phyloP scores from a whole-genome alignment of 2,797 vertebrate species.

The Vipera latastei region DNA sequence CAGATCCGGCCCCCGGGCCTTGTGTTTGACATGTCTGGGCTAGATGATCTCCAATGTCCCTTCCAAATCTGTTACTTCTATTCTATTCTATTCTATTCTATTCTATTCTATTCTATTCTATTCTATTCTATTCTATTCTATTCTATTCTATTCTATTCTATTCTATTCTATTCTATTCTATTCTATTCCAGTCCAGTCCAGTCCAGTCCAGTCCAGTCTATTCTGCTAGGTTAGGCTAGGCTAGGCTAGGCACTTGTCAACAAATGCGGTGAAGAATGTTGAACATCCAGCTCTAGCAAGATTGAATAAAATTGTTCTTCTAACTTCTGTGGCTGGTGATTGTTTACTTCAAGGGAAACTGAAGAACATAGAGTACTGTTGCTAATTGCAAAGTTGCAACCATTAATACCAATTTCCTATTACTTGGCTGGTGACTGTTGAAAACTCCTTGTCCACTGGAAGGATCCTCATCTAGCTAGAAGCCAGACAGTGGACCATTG shows the following conservation, averaged over 20 bases:
- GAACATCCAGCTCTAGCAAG: background rate
- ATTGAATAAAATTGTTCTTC: background rate
- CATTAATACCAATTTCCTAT: background rate
- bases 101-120: no score
- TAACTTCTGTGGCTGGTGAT: background rate
- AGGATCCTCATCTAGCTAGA: background rate
- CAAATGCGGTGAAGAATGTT: background rate
- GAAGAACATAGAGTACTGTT: background rate
- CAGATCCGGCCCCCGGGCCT: no score
- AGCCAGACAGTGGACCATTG: background rate
- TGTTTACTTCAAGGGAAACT: background rate
- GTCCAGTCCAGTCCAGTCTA: no score
- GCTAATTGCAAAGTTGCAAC: background rate
- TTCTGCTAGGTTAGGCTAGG: no score
- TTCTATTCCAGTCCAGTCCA: no score
- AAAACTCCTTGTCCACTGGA: background rate
- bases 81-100: no score
- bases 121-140: no score
- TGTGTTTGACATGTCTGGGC: no score
- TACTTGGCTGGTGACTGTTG: background rate
- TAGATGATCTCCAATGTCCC: no score
- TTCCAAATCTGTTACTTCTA: no score
- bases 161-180: no score
- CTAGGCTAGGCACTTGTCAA: background rate
- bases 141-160: no score